Percentiles rank a stretch among this genome's conserved stretches.
Evolutionary conservation across 2,113 vertebrate genomes (phyloP).

Genomic region (Craseonycteris thonglongyai): DNA sequence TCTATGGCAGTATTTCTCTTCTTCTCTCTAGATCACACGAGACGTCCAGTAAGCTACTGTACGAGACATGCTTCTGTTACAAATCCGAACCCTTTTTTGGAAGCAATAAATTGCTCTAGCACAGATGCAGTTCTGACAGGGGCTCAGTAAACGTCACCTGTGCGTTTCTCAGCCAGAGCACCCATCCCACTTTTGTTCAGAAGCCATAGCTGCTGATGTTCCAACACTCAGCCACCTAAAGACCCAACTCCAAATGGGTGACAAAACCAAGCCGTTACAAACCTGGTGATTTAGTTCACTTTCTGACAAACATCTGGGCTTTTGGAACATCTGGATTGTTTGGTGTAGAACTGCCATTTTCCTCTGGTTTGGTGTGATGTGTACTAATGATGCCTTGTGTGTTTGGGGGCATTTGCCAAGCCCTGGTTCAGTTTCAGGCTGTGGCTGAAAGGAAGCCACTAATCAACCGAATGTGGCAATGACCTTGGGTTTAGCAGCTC

Average conservation of each 20-base stretch:
- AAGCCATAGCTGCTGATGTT: neutral
- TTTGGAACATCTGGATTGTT: neutral
- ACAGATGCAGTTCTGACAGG: neutral
- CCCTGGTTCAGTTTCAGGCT: neutral
- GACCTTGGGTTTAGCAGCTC: neutral
- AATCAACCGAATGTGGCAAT: neutral
- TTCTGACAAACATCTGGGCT: neutral
- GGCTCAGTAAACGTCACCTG: neutral
- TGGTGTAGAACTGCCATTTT: constrained; percentile 7
- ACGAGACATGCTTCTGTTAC: neutral
- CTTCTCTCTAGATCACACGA: neutral
- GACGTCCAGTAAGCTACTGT: neutral
- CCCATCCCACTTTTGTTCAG: neutral
- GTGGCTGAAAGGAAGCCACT: neutral
- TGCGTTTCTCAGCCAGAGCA: neutral
- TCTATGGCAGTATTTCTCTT: constrained; percentile 6
- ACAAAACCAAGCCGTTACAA: neutral
- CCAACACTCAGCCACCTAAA: neutral
- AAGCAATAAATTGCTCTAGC: neutral
- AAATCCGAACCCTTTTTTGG: neutral
- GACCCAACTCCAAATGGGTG: neutral
- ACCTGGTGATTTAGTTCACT: neutral
- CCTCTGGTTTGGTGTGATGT: neutral
- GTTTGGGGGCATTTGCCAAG: neutral
- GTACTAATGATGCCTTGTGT: neutral